phyloP scores from a whole-genome alignment of 2,888 invertebrate genomes.

The Metacarcinus magister region DNA sequence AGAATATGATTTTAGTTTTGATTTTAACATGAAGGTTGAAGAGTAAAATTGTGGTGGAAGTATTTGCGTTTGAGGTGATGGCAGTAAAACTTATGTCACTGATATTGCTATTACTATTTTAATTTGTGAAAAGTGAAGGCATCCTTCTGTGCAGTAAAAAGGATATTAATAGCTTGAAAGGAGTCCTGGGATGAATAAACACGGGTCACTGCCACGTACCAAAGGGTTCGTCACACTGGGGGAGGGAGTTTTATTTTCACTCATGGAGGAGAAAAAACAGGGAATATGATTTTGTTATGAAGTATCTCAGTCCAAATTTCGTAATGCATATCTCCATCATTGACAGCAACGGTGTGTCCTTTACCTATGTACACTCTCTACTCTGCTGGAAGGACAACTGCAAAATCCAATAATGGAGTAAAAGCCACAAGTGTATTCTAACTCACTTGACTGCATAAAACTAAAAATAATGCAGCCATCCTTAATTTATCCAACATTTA shows the following conservation, averaged over 20 bases:
- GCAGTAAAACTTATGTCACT: background rate
- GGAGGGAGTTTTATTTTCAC: background rate
- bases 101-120: background rate
- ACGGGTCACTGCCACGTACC: background rate
- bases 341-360: background rate
- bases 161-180: background rate
- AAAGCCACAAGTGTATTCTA: background rate
- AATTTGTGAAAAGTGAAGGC: background rate
- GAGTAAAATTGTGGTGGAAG: background rate
- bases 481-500: background rate
- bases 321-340: background rate
- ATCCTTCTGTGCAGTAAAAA: background rate
- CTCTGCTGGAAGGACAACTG: background rate
- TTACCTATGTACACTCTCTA: background rate
- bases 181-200: background rate
- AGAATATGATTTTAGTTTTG: background rate
- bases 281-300: background rate
- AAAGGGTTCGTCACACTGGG: background rate
- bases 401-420: background rate
- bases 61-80: background rate
- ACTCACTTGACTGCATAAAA: background rate
- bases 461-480: background rate
- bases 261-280: background rate
- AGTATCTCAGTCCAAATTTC: background rate
- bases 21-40: background rate